Conservation (phyloP, 1,140 invertebrate genomes). For the Heliothis virescens region DNA sequence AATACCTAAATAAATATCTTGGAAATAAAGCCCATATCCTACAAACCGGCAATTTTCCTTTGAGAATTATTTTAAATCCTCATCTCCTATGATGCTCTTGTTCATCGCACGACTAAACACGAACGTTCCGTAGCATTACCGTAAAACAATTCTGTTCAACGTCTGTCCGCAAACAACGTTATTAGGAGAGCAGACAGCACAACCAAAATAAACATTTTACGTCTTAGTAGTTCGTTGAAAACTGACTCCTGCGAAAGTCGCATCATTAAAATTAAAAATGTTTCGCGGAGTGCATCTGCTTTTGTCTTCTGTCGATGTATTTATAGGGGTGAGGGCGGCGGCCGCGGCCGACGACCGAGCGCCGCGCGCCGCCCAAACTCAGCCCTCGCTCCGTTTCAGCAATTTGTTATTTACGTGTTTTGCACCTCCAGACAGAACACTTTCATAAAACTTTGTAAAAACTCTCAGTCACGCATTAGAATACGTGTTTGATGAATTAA, state of each 20-base stretch:
- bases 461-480: neutral
- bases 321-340: slow-evolving; percentile 70
- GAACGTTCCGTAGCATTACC: neutral
- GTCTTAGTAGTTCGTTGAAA: slow-evolving; percentile 48
- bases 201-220: slow-evolving; percentile 28
- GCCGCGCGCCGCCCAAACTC: slow-evolving; percentile 58
- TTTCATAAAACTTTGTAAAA: neutral
- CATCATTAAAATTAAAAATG: slow-evolving; percentile 66
- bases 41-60: too few relatives aligned
- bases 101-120: too few relatives aligned
- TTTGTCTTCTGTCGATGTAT: slow-evolving; percentile 73
- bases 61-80: too few relatives aligned
- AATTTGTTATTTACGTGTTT: slow-evolving; percentile 50
- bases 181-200: slow-evolving; percentile 11
- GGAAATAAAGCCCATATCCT: too few relatives aligned
- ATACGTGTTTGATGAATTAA: slow-evolving; percentile 2
- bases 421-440: slow-evolving; percentile 44
- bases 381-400: slow-evolving; percentile 43
- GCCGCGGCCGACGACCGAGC: slow-evolving; percentile 64
- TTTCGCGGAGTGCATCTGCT: slow-evolving; percentile 66
- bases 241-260: slow-evolving; percentile 60
- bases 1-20: too few relatives aligned
- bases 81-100: too few relatives aligned
- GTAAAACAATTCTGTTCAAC: slow-evolving; percentile 13
- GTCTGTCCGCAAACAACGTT: slow-evolving; percentile 14